Percentiles rank a stretch among this genome's conserved stretches.
Conservation (phyloP, 2,888 invertebrate species). For the Zaprionus bogoriensis region DNA sequence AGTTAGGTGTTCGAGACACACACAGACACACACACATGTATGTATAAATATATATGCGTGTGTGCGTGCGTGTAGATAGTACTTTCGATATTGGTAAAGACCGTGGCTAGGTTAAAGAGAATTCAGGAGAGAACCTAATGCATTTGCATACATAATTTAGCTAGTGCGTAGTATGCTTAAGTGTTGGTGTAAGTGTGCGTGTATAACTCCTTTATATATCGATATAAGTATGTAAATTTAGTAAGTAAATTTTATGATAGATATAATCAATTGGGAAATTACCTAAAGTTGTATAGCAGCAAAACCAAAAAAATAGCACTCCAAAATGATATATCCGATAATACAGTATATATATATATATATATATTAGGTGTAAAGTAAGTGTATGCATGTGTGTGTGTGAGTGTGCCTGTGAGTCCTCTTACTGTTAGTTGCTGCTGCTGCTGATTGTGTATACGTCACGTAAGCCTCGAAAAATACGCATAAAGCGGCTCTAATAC, state of each 20-base stretch:
- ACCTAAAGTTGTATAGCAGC: not conserved
- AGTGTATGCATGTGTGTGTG: slow-evolving; percentile 4
- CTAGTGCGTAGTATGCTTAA: slow-evolving; percentile 14
- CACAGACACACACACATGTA: too few relatives aligned
- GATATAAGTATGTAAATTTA: slow-evolving; percentile 3
- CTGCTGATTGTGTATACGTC: slow-evolving; percentile 77
- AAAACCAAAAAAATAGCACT: not conserved
- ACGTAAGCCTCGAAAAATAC: slow-evolving; percentile 72
- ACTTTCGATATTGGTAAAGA: slow-evolving; percentile 45
- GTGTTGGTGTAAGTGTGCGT: slow-evolving; percentile 8
- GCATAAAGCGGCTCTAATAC: slow-evolving; percentile 75
- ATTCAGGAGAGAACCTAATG: slow-evolving; percentile 31
- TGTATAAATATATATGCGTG: slow-evolving; percentile 26
- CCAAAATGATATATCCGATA: not conserved
- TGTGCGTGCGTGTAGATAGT: slow-evolving; percentile 38
- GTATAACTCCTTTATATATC: slow-evolving; percentile 1
- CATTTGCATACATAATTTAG: slow-evolving; percentile 31
- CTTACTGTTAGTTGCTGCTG: slow-evolving; percentile 59
- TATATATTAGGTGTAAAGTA: not conserved
- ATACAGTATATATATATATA: not conserved
- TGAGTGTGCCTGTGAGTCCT: slow-evolving; percentile 24
- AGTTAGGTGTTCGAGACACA: slow-evolving; percentile 41
- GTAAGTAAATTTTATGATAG: not conserved
- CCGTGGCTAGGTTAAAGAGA: slow-evolving; percentile 41
- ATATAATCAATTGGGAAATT: slow-evolving; percentile 8